Percentiles rank a stretch among this genome's conserved stretches.
Conservation (phyloP, 2,113 vertebrate genomes). For the Dicerorhinus sumatrensis region DNA sequence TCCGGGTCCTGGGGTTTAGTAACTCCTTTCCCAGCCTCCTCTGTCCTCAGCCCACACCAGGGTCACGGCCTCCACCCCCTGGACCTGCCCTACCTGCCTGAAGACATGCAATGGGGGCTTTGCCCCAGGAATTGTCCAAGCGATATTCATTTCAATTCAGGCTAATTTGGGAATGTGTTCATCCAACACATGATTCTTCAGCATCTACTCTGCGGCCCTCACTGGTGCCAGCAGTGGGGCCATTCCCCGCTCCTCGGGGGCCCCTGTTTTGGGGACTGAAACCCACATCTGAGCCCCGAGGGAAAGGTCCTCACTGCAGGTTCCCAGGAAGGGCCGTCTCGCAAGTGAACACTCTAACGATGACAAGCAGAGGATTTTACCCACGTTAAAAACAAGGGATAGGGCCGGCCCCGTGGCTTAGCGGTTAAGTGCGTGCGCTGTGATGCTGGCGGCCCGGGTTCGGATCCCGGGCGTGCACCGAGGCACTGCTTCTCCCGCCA, state of each 20-base stretch:
- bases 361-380: fast-evolving
- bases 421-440: too few relatives aligned
- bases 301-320: neutral
- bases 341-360: fast-evolving
- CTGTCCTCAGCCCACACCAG: fast-evolving
- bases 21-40: neutral
- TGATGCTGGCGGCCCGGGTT: too few relatives aligned
- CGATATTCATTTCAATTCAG: fast-evolving
- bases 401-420: too few relatives aligned
- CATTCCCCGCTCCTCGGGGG: fast-evolving
- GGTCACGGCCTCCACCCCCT: fast-evolving
- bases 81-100: neutral
- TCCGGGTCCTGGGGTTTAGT: neutral
- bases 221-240: fast-evolving
- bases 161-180: neutral
- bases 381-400: neutral
- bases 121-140: fast-evolving
- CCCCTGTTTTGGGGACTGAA: neutral
- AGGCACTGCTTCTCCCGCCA: too few relatives aligned
- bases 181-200: fast-evolving
- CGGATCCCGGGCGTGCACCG: too few relatives aligned
- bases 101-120: neutral
- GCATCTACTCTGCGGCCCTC: fast-evolving
- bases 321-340: fast-evolving
- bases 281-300: fast-evolving